Percentiles rank a stretch among this genome's conserved stretches.
Evolutionary conservation across 2,888 invertebrate genomes (phyloP).

Genomic region (Ceriagrion tenellum): DNA sequence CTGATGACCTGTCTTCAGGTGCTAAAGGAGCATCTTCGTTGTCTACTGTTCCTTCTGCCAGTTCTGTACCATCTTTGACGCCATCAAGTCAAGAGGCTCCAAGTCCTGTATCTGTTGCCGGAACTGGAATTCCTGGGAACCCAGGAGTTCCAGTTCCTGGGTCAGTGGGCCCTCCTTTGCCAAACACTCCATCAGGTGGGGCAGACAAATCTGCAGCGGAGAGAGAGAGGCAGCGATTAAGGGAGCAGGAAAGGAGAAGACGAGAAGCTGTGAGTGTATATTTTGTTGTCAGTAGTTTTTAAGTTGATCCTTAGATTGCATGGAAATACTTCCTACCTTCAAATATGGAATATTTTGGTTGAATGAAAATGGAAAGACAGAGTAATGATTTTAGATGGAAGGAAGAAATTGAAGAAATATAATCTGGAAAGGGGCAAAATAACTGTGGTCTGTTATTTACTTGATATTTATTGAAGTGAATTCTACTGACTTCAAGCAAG

Average conservation of each 20-base stretch:
- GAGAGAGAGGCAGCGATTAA: conserved; percentile 85
- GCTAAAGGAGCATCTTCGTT: conserved; percentile 78
- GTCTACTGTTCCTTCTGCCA: conserved; percentile 50
- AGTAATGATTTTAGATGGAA: neutral
- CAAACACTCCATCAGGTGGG: conserved; percentile 68
- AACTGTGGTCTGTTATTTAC: too few relatives aligned
- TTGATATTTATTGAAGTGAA: too few relatives aligned
- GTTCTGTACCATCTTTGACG: conserved; percentile 45
- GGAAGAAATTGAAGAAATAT: neutral
- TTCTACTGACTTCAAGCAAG: too few relatives aligned
- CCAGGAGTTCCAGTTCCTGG: conserved; percentile 49
- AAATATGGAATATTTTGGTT: too few relatives aligned
- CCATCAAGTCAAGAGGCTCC: conserved; percentile 76
- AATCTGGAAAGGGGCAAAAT: too few relatives aligned
- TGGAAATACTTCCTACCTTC: too few relatives aligned
- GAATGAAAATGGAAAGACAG: too few relatives aligned
- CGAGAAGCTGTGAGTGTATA: conserved; percentile 91
- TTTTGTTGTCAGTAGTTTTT: neutral
- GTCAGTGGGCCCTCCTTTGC: conserved; percentile 52
- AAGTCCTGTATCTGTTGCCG: conserved; percentile 27
- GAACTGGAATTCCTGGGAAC: neutral
- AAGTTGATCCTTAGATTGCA: too few relatives aligned
- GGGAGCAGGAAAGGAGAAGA: conserved; percentile 94
- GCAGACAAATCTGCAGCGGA: conserved; percentile 84
- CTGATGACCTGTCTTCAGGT: conserved; percentile 73